Evolutionary conservation across 2,888 invertebrate species (phyloP), one percentile per base, ranked within the genome.

Genomic region (Sipha maydis): DNA sequence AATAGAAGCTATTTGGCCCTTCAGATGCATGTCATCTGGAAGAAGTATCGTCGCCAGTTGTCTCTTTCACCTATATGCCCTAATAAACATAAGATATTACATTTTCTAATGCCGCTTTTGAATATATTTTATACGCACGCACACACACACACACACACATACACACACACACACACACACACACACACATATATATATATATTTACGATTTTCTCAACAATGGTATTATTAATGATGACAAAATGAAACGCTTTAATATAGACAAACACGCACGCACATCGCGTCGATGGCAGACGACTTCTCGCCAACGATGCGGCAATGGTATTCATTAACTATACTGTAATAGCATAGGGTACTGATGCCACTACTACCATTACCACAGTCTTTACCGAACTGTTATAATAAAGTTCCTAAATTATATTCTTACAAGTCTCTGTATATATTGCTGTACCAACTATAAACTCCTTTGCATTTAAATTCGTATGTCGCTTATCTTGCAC

Each of bases 61-160:
- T 41, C 85, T 85, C 41, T 19, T 25, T 73, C 79, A 14, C 54
- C 77, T 31, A 9, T 17, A 28, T 79, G 79, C 79, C 80, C 86
- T 73, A 73, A 79, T 79, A 86, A 86, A 85, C 78, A 71, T 69
- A 79, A 86, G 79, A 86, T 56, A 79, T 86, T 86, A 80, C 86
- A 56, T 86, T 78, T 78, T 79, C 54, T 71, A 71, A 34, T 11
- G 38, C 69, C 78, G 54, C 78, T 73, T 86, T 85, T 69, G 77
- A 78, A 71, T 71, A 28, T 14, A 31, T 34, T 3, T 3, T 34
- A 34, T 34, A 34, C 4, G 34, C 2, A 34, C 4, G 34, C 4
- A 28, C 21, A 17, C 28, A 21, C 56, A 19, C 21, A 56, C 4
- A 28, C 14, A 71, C 17, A 56, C 38, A n/a, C 14, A 11, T 54